phyloP scores from a whole-genome alignment of 64 coral and sea anemone species.

The Stylophora pistillata region DNA sequence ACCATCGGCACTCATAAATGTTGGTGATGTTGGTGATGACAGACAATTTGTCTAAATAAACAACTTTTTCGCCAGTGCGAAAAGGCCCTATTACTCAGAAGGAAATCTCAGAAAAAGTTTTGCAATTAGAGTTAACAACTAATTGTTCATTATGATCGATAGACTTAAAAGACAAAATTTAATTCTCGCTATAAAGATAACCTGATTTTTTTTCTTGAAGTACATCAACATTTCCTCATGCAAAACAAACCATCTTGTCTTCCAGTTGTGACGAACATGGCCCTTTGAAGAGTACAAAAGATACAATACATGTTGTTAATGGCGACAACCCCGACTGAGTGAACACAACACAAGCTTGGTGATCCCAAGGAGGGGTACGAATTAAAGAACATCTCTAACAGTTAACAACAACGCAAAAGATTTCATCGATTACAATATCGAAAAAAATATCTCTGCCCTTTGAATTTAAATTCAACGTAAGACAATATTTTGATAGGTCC shows the following conservation, averaged over 20 bases:
- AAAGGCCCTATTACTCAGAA: too few species aligned
- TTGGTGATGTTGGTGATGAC: too few species aligned
- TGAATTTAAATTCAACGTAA: not conserved
- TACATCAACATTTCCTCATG: constrained; percentile 82
- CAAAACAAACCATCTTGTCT: constrained; percentile 98
- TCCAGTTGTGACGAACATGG: constrained; percentile 99
- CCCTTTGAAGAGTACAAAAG: constrained; percentile 53
- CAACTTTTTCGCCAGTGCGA: too few species aligned
- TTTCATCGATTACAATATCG: not conserved
- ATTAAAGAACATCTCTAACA: not conserved
- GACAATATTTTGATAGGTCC: not conserved
- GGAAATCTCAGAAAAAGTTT: too few species aligned
- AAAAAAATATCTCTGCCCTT: not conserved
- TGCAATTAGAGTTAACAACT: too few species aligned
- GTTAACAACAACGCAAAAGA: not conserved
- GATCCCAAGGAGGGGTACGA: not conserved
- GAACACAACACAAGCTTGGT: not conserved
- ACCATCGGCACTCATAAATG: too few species aligned
- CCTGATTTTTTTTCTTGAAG: constrained; percentile 80
- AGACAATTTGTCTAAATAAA: too few species aligned
- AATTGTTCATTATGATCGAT: too few species aligned
- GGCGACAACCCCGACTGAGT: not conserved
- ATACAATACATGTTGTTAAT: not conserved
- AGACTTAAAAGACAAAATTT: not conserved
- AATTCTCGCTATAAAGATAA: not conserved